Base-by-base conservation (phyloP, 1,140 invertebrate species). In the Pantala flavescens region DNA sequence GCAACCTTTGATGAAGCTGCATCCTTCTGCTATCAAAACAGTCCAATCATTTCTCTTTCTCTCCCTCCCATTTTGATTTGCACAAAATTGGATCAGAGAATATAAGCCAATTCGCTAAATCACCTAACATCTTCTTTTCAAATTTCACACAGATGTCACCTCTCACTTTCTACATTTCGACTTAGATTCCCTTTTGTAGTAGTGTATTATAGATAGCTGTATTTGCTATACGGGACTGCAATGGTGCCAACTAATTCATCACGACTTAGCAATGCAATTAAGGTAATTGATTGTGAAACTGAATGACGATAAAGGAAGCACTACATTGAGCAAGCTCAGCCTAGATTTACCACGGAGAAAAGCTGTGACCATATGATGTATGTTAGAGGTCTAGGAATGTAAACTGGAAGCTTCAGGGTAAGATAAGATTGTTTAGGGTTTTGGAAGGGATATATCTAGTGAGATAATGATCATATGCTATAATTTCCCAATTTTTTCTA, bases 1-100 rank as follows among this genome's bases (percentile, higher is more conserved):
- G 49, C n/a, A 72, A 80, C 78, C 81, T 83, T 83, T 80, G 82
- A 81, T 70, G 63, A 23, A 70, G n/a, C 28, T 70, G 63, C 63
- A 70, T 72, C 36, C 16, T 24, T 63, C 49, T 63, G 49, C n/a
- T 63, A 78, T 79, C 76, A 79, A 78, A 79, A 76, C 43, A 74
- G 75, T 76, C 77, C 79, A 78, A 78, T 75, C 76, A 81, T 75
- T 74, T 74, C 71, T 24, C 72, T 73, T 72, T 55, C 74, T 79
- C 71, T 72, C 76, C 73, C 14, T 73, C 74, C 49, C 72, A 63
- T 71, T 28, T 72, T 77, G 73, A 23, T 72, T 36, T 75, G 14
- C 42, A 70, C 43, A 63, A n/a, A 16, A 73, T 11, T 55, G 74
- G 36, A 23, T 73, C 75, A 71, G 28, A 36, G 28, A 36, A 36